phyloP scores from a whole-genome alignment of 2,888 invertebrate genomes.

The Scaptomyza tumidula region DNA sequence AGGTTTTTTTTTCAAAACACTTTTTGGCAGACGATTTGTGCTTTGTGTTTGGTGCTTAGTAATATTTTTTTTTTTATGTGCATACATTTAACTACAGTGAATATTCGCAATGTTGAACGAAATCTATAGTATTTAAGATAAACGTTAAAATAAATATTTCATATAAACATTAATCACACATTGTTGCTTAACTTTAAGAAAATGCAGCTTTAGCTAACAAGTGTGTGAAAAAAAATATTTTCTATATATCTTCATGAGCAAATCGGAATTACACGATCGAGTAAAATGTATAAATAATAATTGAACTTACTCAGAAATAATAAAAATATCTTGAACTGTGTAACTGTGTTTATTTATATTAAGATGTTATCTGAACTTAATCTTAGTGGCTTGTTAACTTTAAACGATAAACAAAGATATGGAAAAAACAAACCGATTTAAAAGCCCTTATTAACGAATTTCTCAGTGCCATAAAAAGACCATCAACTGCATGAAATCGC shows the following conservation, averaged over 20 bases:
- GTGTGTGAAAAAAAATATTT: too few species aligned
- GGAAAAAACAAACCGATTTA: slow-evolving; percentile 26
- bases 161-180: slow-evolving; percentile 5
- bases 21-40: slow-evolving; percentile 44
- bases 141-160: not conserved
- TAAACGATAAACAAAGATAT: not conserved
- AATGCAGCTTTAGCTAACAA: too few species aligned
- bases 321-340: slow-evolving; percentile 5
- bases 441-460: slow-evolving; percentile 24
- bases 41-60: slow-evolving; percentile 23
- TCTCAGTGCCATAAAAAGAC: slow-evolving; percentile 28
- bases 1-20: slow-evolving; percentile 21
- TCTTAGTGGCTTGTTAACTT: slow-evolving; percentile 16
- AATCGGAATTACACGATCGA: not conserved
- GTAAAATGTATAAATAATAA: slow-evolving; percentile 6
- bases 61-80: slow-evolving; percentile 27
- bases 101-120: not conserved
- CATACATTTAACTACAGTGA: slow-evolving; percentile 14
- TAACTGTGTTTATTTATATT: not conserved
- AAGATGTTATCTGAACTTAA: slow-evolving; percentile 11
- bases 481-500: slow-evolving; percentile 26
- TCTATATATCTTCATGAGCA: too few species aligned
- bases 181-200: slow-evolving; percentile 10
- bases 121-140: too few species aligned
- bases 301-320: not conserved